Percentiles rank a stretch among this genome's conserved stretches.
These are phyloP conservation scores for Iselma pallidipennis DNA, from an alignment of 2,888 invertebrate species.

Conservation along the genomic window DNA sequence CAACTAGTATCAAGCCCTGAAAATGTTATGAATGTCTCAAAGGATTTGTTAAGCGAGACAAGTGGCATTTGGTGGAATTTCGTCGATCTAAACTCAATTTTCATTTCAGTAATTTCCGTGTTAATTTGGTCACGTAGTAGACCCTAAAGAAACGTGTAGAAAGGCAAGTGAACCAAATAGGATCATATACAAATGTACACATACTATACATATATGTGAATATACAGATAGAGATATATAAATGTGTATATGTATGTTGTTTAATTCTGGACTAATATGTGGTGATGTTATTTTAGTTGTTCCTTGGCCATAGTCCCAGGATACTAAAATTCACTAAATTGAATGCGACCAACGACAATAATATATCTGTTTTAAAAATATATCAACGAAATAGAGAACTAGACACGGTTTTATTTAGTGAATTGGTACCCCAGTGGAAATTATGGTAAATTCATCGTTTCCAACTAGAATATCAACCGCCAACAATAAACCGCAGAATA, in stretches of 20 bases:
- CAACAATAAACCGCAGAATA: neutral
- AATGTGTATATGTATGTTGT: slow-evolving; percentile 21
- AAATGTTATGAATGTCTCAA: slow-evolving; percentile 20
- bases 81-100: slow-evolving; percentile 27
- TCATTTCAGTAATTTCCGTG: slow-evolving; percentile 27
- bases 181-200: neutral
- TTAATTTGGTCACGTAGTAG: slow-evolving; percentile 26
- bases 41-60: slow-evolving; percentile 24
- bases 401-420: neutral
- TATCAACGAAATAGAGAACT: neutral
- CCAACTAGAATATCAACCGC: neutral
- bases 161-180: neutral
- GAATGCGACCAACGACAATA: too few species aligned
- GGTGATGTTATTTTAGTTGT: too few species aligned
- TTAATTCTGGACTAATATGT: slow-evolving; percentile 20
- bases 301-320: too few species aligned
- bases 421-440: neutral
- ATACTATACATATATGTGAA: neutral
- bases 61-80: slow-evolving; percentile 22
- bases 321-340: too few species aligned
- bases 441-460: neutral
- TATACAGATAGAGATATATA: slow-evolving; percentile 10
- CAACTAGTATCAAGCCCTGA: neutral
- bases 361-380: neutral
- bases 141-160: slow-evolving; percentile 12